Percentiles rank a stretch among this genome's conserved stretches.
Evolutionary conservation across 2,888 invertebrate species (phyloP).

Genomic region (Lissonota sp.): DNA sequence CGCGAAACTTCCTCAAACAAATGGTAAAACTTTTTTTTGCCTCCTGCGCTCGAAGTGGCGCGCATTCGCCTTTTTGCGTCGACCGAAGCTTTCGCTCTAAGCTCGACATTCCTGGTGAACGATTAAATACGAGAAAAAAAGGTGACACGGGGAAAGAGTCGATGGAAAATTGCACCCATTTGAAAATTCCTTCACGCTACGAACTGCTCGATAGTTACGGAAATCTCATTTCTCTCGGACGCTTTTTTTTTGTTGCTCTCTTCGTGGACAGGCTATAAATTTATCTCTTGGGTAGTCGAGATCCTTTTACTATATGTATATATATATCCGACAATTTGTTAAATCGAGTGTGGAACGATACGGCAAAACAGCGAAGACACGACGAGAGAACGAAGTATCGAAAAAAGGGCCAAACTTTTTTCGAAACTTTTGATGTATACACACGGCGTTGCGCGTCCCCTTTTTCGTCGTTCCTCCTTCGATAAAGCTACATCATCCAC

Average conservation of each 20-base stretch:
- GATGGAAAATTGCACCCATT: slow-evolving; percentile 17
- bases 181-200: slow-evolving; percentile 8
- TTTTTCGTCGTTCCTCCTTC: slow-evolving; percentile 42
- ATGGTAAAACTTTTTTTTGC: slow-evolving; percentile 6
- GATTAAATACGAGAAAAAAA: neutral
- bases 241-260: neutral
- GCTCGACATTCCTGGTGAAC: neutral
- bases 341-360: slow-evolving; percentile 42
- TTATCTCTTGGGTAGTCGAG: neutral
- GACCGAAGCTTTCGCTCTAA: neutral
- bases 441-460: slow-evolving; percentile 24
- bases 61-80: neutral
- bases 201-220: neutral
- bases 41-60: neutral
- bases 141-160: neutral
- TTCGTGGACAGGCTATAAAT: no score
- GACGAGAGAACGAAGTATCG: slow-evolving; percentile 33
- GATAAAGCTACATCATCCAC: neutral
- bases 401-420: slow-evolving; percentile 42
- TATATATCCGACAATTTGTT: slow-evolving; percentile 48
- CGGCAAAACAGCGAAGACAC: slow-evolving; percentile 28
- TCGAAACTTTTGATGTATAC: slow-evolving; percentile 30
- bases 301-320: neutral
- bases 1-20: slow-evolving; percentile 22
- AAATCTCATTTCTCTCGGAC: slow-evolving; percentile 8